These are phyloP conservation scores for Hydrozoanthus gracilis DNA, from an alignment of 92 coral and sea anemone genomes.

Conservation along the genomic window DNA sequence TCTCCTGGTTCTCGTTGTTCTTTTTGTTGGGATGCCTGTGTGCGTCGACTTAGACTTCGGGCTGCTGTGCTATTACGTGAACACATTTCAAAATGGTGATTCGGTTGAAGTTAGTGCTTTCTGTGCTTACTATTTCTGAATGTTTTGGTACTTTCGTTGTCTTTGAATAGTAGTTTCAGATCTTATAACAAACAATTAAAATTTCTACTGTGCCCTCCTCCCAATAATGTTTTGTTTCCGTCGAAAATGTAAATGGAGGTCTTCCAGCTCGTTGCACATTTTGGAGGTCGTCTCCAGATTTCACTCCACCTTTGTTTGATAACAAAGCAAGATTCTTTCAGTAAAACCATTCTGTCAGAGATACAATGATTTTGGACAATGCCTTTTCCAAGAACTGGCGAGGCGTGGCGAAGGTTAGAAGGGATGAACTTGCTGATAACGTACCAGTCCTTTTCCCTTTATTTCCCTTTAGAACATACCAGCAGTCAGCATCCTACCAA, in stretches of 20 bases:
- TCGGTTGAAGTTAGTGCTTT: too few species aligned
- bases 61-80: too few species aligned
- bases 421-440: constrained; percentile 26
- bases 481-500: constrained; percentile 31
- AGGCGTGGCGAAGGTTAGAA: constrained; percentile 46
- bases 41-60: too few species aligned
- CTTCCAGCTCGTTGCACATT: constrained; percentile 20
- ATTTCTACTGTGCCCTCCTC: too few species aligned
- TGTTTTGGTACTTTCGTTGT: too few species aligned
- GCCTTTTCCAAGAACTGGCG: constrained; percentile 35
- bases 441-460: constrained; percentile 42
- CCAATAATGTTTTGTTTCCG: too few species aligned
- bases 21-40: too few species aligned
- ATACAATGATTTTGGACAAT: constrained; percentile 30
- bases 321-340: constrained; percentile 44
- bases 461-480: constrained; percentile 27
- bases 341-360: constrained; percentile 32
- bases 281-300: constrained; percentile 15
- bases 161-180: too few species aligned
- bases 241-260: background rate
- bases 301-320: background rate
- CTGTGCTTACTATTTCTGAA: too few species aligned
- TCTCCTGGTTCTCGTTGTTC: too few species aligned
- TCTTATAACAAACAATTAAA: too few species aligned
- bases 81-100: too few species aligned